These are phyloP conservation scores for Latrodectus elegans DNA, from an alignment of 2,888 invertebrate genomes.

Conservation along the genomic window DNA sequence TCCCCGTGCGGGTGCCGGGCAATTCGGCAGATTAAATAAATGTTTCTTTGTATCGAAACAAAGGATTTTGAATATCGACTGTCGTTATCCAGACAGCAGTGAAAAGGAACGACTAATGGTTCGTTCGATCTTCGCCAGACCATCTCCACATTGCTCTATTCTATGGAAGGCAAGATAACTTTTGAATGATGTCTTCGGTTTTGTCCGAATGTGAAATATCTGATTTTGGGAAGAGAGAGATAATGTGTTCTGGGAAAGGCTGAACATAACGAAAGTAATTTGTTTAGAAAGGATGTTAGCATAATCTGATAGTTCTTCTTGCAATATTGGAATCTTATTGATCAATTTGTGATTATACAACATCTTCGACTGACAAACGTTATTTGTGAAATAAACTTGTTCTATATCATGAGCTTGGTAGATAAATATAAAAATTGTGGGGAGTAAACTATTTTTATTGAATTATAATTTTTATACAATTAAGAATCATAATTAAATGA, in stretches of 20 bases:
- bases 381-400: no score
- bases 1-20: neutral
- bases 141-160: neutral
- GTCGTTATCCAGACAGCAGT: neutral
- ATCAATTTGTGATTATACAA: no score
- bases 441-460: no score
- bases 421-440: no score
- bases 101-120: constrained; percentile 2
- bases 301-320: no score
- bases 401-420: no score
- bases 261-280: neutral
- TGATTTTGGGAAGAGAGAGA: neutral
- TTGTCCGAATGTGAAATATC: neutral
- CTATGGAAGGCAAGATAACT: neutral
- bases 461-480: no score
- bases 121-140: neutral
- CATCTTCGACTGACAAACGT: no score
- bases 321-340: no score
- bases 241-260: neutral
- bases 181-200: constrained; percentile 1
- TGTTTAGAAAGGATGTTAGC: neutral
- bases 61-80: constrained; percentile 46
- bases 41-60: constrained; percentile 46
- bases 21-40: constrained; percentile 31
- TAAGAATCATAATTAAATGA: no score